phyloP scores from a whole-genome alignment of 2,888 invertebrate genomes.

The Amphipyra berbera region DNA sequence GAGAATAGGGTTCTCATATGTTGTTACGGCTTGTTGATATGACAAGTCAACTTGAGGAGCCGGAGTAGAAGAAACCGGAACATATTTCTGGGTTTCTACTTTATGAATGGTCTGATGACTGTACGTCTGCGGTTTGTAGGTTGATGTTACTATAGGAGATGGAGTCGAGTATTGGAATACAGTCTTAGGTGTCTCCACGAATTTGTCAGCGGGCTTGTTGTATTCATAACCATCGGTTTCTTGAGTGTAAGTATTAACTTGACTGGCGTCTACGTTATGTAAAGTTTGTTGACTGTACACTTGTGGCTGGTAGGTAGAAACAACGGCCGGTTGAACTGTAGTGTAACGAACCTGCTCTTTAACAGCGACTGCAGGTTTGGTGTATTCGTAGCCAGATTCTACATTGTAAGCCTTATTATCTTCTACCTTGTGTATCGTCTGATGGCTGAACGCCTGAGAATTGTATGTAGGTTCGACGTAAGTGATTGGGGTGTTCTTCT shows the following conservation, averaged over 20 bases:
- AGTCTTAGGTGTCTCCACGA: conserved; percentile 74
- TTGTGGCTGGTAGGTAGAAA: conserved; percentile 75
- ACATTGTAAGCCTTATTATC: conserved; percentile 68
- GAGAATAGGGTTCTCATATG: conserved; percentile 79
- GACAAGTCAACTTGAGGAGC: conserved; percentile 67
- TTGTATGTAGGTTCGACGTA: conserved; percentile 69
- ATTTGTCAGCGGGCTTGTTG: conserved; percentile 67
- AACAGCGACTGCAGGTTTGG: conserved; percentile 54
- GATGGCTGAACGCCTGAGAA: conserved; percentile 75
- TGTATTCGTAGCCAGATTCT: conserved; percentile 64
- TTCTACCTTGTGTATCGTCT: conserved; percentile 76
- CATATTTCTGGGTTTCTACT: conserved; percentile 69
- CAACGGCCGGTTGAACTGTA: conserved; percentile 66
- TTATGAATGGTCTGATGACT: conserved; percentile 82
- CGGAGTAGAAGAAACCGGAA: conserved; percentile 72
- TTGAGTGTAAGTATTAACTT: conserved; percentile 64
- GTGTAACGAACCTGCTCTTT: conserved; percentile 67
- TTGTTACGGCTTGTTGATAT: conserved; percentile 66
- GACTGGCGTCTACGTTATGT: conserved; percentile 73
- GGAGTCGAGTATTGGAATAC: conserved; percentile 71
- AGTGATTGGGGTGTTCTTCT: conserved; percentile 76
- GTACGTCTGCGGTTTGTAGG: conserved; percentile 76
- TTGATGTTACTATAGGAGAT: conserved; percentile 69
- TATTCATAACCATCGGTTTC: conserved; percentile 72
- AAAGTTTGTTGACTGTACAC: conserved; percentile 75